These are phyloP conservation scores for Knipowitschia caucasica DNA, from an alignment of 2,797 vertebrate genomes.

Conservation along the genomic window DNA sequence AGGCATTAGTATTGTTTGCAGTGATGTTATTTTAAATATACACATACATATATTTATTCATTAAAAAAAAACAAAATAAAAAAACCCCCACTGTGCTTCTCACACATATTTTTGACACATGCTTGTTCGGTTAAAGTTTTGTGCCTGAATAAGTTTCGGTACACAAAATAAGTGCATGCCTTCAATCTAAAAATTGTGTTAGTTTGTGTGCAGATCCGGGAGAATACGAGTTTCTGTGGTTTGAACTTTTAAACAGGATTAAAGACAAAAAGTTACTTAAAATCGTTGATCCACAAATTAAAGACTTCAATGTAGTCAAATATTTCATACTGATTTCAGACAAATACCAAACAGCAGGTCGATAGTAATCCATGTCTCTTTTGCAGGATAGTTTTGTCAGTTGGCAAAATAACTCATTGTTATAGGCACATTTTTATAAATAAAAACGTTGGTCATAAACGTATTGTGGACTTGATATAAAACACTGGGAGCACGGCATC, in stretches of 20 bases:
- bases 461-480: neutral
- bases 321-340: too few relatives aligned
- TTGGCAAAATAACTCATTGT: neutral
- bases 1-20: neutral
- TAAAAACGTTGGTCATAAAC: neutral
- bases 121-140: constrained; percentile 10
- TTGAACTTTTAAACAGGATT: neutral
- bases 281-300: too few relatives aligned
- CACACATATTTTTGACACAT: constrained; percentile 10
- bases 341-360: neutral
- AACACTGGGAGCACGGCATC: neutral
- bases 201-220: constrained; percentile 3
- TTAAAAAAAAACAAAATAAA: too few relatives aligned
- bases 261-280: too few relatives aligned
- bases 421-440: neutral
- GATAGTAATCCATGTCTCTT: neutral
- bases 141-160: neutral
- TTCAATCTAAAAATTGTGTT: neutral
- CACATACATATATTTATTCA: too few relatives aligned
- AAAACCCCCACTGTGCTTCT: too few relatives aligned
- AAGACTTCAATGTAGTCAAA: too few relatives aligned
- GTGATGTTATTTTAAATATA: constrained; percentile 21
- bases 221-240: too few relatives aligned
- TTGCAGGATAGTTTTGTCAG: neutral
- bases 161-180: constrained; percentile 1